phyloP scores from a whole-genome alignment of 2,888 invertebrate species.

The Tachina grossa region DNA sequence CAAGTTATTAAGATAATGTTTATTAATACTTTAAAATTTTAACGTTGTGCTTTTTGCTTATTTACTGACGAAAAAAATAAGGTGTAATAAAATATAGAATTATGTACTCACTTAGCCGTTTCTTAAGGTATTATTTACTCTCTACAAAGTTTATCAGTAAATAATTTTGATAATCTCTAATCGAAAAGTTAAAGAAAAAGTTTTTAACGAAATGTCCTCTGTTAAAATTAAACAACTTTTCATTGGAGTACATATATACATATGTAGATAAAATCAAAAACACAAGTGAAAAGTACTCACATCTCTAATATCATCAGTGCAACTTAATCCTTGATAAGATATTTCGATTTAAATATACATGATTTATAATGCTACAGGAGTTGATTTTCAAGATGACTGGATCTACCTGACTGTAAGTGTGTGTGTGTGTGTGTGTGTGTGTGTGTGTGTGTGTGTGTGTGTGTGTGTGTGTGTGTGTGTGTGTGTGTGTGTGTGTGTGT shows the following conservation, averaged over 20 bases:
- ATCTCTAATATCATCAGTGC: neutral
- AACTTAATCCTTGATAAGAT: constrained; percentile 6
- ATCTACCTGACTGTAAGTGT: neutral
- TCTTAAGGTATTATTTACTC: neutral
- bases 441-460: neutral
- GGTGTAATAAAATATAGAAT: too few relatives aligned
- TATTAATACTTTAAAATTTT: too few relatives aligned
- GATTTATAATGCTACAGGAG: neutral
- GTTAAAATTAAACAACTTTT: neutral
- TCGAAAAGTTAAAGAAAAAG: neutral
- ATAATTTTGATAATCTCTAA: neutral
- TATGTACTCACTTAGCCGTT: neutral
- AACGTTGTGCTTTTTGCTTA: too few relatives aligned
- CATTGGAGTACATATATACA: neutral
- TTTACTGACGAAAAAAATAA: too few relatives aligned
- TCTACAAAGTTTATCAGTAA: neutral
- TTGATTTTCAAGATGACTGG: neutral
- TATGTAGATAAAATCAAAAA: neutral
- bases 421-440: neutral
- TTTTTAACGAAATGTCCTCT: neutral
- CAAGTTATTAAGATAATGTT: too few relatives aligned
- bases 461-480: neutral
- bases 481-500: neutral
- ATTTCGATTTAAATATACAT: neutral
- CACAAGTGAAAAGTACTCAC: neutral